Percentiles rank a stretch among this genome's conserved stretches.
These are phyloP conservation scores for Andrena trimmerana DNA, from an alignment of 2,888 invertebrate species.

Conservation along the genomic window DNA sequence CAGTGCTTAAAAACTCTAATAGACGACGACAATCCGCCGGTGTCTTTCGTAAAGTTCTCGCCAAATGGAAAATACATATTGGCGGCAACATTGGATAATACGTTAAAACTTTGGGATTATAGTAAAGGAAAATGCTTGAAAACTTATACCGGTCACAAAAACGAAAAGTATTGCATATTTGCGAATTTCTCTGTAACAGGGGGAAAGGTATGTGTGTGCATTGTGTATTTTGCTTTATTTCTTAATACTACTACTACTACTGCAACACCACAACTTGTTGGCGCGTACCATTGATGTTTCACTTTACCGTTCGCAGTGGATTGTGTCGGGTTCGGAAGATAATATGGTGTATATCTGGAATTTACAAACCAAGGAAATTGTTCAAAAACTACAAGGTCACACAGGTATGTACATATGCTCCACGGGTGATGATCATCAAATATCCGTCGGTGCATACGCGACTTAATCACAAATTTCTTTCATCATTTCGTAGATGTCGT, in stretches of 20 bases:
- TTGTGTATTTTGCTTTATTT: neutral
- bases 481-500: slow-evolving; percentile 89
- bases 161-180: slow-evolving; percentile 99
- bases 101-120: slow-evolving; percentile 99
- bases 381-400: slow-evolving; percentile 98
- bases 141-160: slow-evolving; percentile 99
- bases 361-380: slow-evolving; percentile 99
- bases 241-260: no score
- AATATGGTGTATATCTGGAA: slow-evolving; percentile 99
- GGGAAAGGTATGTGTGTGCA: slow-evolving; percentile 92
- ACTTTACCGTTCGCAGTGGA: slow-evolving; percentile 91
- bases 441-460: neutral
- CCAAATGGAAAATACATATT: slow-evolving; percentile 99
- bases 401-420: slow-evolving; percentile 88
- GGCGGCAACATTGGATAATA: slow-evolving; percentile 99
- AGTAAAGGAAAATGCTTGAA: slow-evolving; percentile 99
- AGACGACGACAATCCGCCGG: slow-evolving; percentile 99
- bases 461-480: slow-evolving; percentile 1
- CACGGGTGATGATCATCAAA: neutral
- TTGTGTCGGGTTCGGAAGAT: slow-evolving; percentile 99
- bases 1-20: slow-evolving; percentile 99
- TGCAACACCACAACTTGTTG: no score
- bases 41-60: slow-evolving; percentile 99
- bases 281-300: neutral
- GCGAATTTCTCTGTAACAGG: slow-evolving; percentile 99